Evolutionary conservation across 2,113 vertebrate genomes (phyloP), one percentile per base, ranked within the genome.

Genomic region (Garra rufa): DNA sequence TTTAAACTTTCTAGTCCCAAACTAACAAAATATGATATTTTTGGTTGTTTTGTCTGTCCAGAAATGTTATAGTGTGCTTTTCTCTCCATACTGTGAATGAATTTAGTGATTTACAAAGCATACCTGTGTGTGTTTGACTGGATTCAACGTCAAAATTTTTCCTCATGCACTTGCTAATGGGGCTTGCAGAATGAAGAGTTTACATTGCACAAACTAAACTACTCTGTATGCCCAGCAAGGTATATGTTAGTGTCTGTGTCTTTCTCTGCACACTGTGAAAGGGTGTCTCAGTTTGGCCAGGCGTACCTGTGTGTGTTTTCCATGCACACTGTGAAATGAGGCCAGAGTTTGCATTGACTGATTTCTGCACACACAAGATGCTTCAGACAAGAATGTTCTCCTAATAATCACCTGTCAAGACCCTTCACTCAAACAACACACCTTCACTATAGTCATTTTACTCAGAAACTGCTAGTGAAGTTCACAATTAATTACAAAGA

Each of bases 221-320:
- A 48, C 79, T 24, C 55, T 74, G 85, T 86, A 77, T 78, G 71
- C 10, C 9, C 9, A 69, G 77, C 28, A 67, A 34, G 38, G 34
- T 83, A 41, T 77, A 71, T 76, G 65, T 85, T 57, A 83, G 77
- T 71, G 61, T 81, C 41, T 76, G 73, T 65, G 38, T 84, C 46
- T 80, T 83, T 85, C 83, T 83, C 76, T 63, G 75, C 83, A 79
- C 80, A 80, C 83, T 83, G 87, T 75, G 76, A 88, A 88, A 44
- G 82, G 59, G 30, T 21, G 80, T 52, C 74, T 75, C n/a, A 65
- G 83, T 79, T 82, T 78, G 46, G 19, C 26, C 67, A 79, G 50
- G 14, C 65, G 11, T 85, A 76, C 34, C 48, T 83, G 63, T 83
- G 81, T 83, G 34, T 83, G 34, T 83, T 63, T 70, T 84, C 76